Conservation (phyloP, 2,113 vertebrate species). For the Nematolebias whitei region DNA sequence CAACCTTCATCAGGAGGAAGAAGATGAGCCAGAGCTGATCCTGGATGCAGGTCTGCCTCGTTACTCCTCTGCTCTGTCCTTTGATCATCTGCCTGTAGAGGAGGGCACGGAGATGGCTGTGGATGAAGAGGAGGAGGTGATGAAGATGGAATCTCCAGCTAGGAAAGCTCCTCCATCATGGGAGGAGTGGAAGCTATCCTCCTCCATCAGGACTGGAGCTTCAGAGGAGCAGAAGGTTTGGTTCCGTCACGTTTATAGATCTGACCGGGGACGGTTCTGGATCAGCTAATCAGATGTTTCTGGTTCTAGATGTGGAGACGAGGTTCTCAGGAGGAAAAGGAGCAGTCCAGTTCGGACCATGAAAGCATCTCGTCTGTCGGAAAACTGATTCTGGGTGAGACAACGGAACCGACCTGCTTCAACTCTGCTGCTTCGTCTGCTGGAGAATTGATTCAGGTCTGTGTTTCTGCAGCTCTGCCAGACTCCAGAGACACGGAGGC, state of each 20-base stretch:
- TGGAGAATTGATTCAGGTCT: neutral
- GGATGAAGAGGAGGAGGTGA: conserved; percentile 38
- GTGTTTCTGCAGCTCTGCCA: conserved; percentile 29
- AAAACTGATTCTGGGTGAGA: conserved; percentile 48
- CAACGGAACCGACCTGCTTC: too few relatives aligned
- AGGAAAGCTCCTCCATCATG: conserved; percentile 53
- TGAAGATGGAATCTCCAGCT: conserved; percentile 7
- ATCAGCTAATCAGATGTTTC: neutral
- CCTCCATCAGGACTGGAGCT: neutral
- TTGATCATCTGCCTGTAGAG: conserved; percentile 32
- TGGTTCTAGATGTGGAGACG: conserved; percentile 21
- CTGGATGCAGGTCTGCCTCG: conserved; percentile 80
- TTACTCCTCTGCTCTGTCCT: conserved; percentile 55
- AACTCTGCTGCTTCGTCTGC: neutral
- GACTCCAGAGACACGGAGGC: conserved; percentile 62
- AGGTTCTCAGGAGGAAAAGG: conserved; percentile 19
- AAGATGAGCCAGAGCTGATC: conserved; percentile 80
- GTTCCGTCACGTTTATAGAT: neutral
- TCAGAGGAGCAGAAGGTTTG: conserved; percentile 38
- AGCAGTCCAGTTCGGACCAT: conserved; percentile 11
- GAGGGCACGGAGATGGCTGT: conserved; percentile 63
- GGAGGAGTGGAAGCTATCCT: conserved; percentile 59
- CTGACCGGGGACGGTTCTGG: neutral
- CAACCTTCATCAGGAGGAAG: conserved; percentile 19
- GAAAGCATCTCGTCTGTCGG: conserved; percentile 25